Evolutionary conservation across 2,797 vertebrate genomes (phyloP).

Genomic region (Trachurus trachurus): DNA sequence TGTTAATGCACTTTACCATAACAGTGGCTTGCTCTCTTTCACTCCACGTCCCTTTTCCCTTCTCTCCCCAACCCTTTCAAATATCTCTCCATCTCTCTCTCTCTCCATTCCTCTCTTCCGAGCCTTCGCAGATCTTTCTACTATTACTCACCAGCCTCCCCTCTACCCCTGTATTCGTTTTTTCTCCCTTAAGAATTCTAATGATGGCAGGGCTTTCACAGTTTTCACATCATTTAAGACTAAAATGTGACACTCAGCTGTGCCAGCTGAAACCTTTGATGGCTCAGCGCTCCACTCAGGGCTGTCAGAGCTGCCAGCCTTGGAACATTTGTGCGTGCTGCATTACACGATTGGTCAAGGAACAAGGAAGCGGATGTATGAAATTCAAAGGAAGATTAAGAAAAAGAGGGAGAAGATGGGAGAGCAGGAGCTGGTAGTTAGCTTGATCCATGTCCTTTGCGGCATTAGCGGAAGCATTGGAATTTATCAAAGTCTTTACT

Average conservation of each 20-base stretch:
- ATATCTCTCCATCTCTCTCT: slow-evolving; percentile 40
- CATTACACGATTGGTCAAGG: slow-evolving; percentile 79
- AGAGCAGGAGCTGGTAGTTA: slow-evolving; percentile 52
- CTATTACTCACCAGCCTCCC: slow-evolving; percentile 57
- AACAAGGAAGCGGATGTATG: slow-evolving; percentile 66
- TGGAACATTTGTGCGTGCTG: slow-evolving; percentile 66
- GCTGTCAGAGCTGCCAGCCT: slow-evolving; percentile 79
- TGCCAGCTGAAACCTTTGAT: slow-evolving; percentile 81
- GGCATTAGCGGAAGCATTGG: slow-evolving; percentile 54
- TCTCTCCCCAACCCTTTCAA: slow-evolving; percentile 35
- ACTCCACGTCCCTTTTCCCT: slow-evolving; percentile 35
- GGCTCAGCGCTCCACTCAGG: slow-evolving; percentile 68
- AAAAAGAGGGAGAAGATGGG: slow-evolving; percentile 26
- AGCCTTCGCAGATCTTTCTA: slow-evolving; percentile 54
- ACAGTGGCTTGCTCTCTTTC: slow-evolving; percentile 68
- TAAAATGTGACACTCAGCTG: slow-evolving; percentile 82
- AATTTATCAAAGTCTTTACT: slow-evolving; percentile 63
- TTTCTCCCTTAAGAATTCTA: slow-evolving; percentile 72
- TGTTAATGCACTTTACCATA: slow-evolving; percentile 69
- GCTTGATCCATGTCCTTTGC: slow-evolving; percentile 61
- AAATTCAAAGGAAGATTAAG: slow-evolving; percentile 66
- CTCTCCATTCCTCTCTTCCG: slow-evolving; percentile 29
- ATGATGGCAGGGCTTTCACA: slow-evolving; percentile 81
- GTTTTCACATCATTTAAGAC: slow-evolving; percentile 83
- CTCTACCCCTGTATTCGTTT: slow-evolving; percentile 58